Evolutionary conservation across 2,797 vertebrate species (phyloP).

Genomic region (Threskiornis aethiopicus): DNA sequence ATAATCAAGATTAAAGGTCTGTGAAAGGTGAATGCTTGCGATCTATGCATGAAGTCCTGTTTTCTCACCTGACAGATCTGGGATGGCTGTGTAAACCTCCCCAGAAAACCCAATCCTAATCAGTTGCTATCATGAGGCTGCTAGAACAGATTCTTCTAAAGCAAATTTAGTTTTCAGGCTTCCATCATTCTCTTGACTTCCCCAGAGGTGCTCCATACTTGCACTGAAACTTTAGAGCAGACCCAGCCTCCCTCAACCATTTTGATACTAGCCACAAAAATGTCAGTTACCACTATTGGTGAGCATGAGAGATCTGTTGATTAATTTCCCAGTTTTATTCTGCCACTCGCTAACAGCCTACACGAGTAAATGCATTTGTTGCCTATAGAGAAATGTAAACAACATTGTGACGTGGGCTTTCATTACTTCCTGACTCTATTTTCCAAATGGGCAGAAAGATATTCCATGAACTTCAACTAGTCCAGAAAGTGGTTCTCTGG

Average conservation of each 20-base stretch:
- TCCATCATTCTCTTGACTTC: not conserved
- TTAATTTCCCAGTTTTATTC: not conserved
- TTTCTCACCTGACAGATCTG: not conserved
- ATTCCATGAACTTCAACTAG: not conserved
- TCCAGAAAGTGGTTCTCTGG: not conserved
- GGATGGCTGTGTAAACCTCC: not conserved
- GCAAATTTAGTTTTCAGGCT: not conserved
- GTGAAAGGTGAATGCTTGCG: not conserved
- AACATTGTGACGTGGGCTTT: not conserved
- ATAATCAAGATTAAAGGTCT: not conserved
- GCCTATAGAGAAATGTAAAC: not conserved
- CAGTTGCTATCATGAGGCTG: not conserved
- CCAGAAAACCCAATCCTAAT: not conserved
- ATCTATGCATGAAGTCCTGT: not conserved
- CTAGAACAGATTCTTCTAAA: not conserved
- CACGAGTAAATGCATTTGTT: not conserved
- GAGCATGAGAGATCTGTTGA: not conserved
- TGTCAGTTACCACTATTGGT: not conserved
- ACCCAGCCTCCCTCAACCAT: not conserved
- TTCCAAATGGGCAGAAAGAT: not conserved
- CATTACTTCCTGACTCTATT: not conserved
- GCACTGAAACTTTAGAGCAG: not conserved
- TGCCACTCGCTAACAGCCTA: not conserved
- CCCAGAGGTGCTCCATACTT: not conserved
- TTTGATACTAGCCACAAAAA: not conserved